Evolutionary conservation across 2,888 invertebrate species (phyloP).

Genomic region (Cantharis flavilabris): DNA sequence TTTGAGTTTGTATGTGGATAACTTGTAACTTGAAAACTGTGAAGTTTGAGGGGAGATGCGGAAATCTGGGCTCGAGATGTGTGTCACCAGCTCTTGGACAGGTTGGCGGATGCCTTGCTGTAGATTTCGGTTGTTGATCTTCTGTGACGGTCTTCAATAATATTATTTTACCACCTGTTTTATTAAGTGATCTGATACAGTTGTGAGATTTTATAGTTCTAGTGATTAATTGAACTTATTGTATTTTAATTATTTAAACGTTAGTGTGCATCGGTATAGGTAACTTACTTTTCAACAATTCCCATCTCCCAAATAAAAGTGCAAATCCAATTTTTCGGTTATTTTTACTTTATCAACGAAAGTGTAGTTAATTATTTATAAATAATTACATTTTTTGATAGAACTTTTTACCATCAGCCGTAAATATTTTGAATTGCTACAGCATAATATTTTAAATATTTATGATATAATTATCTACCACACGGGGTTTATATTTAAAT

Average conservation of each 20-base stretch:
- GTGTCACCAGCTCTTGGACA: conserved; percentile 39
- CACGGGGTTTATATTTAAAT: neutral
- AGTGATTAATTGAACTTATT: neutral
- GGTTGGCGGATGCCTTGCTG: conserved; percentile 36
- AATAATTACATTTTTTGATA: neutral
- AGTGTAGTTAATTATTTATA: neutral
- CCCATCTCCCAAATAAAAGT: neutral
- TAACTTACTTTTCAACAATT: neutral
- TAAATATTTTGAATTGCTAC: neutral
- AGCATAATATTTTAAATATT: neutral
- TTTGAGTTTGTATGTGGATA: conserved; percentile 15
- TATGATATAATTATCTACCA: neutral
- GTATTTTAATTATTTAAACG: neutral
- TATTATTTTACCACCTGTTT: conserved; percentile 14
- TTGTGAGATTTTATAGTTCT: neutral
- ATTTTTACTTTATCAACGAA: neutral
- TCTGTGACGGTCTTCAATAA: conserved; percentile 27
- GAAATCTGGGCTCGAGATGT: conserved; percentile 43
- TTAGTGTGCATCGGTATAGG: neutral
- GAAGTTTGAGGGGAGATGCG: conserved; percentile 31
- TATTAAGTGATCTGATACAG: neutral
- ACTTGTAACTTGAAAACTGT: conserved; percentile 18
- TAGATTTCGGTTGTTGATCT: conserved; percentile 37
- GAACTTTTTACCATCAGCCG: neutral
- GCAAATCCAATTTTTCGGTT: neutral